Evolutionary conservation across 2,888 invertebrate genomes (phyloP), one percentile per base, ranked within the genome.

Genomic region (Epinotia bilunana): DNA sequence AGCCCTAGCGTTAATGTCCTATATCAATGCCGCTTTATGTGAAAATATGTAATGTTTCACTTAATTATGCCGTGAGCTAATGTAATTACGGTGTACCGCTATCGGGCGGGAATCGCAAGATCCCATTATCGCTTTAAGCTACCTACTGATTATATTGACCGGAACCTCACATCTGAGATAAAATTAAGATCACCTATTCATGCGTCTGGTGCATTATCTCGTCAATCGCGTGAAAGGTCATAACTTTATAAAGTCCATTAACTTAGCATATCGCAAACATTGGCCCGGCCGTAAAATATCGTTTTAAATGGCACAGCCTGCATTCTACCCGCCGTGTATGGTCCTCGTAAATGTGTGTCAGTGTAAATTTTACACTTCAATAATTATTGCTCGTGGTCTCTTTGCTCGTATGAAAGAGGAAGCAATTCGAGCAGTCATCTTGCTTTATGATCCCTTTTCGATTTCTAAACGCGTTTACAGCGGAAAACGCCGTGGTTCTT

Each of bases 181-280:
- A 92, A 71, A 91, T 93, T 92, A 92, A 92, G 91, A 92, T 90
- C 91, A 91, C 89, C 93, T 88, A 93, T 93, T 93, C 91, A 93
- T 88, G 87, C 82, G 92, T 91, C 91, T 84, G 85, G 83, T 81
- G 85, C 86, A 88, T 90, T 91, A 91, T 91, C 91, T 89, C 82
- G 81, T 57, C 76, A 83, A 89, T 89, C 90, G 88, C 86, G 87
- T 88, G 88, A 90, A 89, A 90, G 87, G 87, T 84, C 89, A 86
- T 86, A 85, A 85, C 84, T 87, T 84, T 88, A 87, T 88, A 88
- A 86, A 88, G 85, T 89, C 90, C 90, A 91, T 92, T 91, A 91
- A 88, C 83, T 84, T 84, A 83, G 83, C 85, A 84, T 87, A 89
- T 90, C 89, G 88, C 89, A 87, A 87, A 88, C 87, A 87, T 85